Evolutionary conservation across 2,113 vertebrate genomes (phyloP).

Genomic region (Tachysurus fulvidraco): DNA sequence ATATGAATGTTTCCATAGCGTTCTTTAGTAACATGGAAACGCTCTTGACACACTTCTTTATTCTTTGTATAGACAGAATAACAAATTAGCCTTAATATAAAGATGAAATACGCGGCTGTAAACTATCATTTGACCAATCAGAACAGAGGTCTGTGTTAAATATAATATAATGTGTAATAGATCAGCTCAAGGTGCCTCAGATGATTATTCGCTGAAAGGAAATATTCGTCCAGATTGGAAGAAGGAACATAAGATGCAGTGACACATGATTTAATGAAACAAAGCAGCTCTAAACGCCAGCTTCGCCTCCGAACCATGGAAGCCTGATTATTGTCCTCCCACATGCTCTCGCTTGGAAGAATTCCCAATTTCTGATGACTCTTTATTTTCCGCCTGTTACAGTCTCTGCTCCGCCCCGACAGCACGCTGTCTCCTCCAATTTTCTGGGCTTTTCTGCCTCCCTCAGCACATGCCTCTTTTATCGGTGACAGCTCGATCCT

Average conservation of each 20-base stretch:
- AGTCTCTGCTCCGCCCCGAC: neutral
- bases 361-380: constrained; percentile 23
- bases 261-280: constrained; percentile 17
- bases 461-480: constrained; percentile 17
- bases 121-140: neutral
- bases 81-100: neutral
- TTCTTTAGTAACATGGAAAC: neutral
- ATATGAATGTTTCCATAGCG: neutral
- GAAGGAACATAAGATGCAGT: neutral
- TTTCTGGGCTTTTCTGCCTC: constrained; percentile 3
- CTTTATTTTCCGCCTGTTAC: neutral
- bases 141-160: neutral
- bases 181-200: no score
- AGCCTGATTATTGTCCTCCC: constrained; percentile 6
- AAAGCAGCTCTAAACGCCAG: constrained; percentile 1
- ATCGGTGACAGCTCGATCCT: constrained; percentile 36
- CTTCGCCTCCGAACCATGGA: neutral
- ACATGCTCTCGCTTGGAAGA: neutral
- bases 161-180: neutral
- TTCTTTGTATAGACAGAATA: neutral
- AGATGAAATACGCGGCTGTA: neutral
- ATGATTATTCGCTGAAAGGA: neutral
- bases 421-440: neutral
- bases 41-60: no score
- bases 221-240: neutral